Conservation (phyloP, 2,888 invertebrate species). For the Sarcophaga subvicina region DNA sequence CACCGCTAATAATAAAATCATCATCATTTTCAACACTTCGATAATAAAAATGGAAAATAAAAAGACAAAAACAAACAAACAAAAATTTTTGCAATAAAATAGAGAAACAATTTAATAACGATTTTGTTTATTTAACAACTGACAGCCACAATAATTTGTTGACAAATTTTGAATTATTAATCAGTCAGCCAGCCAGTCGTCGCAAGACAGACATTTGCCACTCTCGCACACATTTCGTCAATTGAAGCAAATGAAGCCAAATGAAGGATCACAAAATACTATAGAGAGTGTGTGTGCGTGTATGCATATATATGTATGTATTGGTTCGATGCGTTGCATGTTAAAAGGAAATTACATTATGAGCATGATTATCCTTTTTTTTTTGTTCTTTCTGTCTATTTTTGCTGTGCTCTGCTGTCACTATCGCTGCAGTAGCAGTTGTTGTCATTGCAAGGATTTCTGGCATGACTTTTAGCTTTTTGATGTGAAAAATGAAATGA, state of each 20-base stretch:
- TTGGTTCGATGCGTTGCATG: slow-evolving; percentile 47
- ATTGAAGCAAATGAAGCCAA: slow-evolving; percentile 10
- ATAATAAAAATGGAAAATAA: slow-evolving; percentile 27
- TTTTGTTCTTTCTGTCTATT: background rate
- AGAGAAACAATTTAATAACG: slow-evolving; percentile 33
- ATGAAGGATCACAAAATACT: slow-evolving; percentile 4
- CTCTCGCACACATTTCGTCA: background rate
- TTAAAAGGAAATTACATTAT: slow-evolving; percentile 64
- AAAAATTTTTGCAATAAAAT: too few species aligned
- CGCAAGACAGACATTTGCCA: background rate
- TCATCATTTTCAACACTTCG: slow-evolving; percentile 49
- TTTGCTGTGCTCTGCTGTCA: background rate
- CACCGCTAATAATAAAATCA: too few species aligned
- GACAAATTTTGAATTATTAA: slow-evolving; percentile 57
- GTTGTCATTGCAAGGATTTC: slow-evolving; percentile 7
- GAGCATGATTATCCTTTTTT: slow-evolving; percentile 36
- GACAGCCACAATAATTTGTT: slow-evolving; percentile 52
- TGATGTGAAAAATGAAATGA: too few species aligned
- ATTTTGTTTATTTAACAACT: slow-evolving; percentile 57
- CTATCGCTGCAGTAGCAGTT: slow-evolving; percentile 22
- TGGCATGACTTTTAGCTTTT: slow-evolving; percentile 34
- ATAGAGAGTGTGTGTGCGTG: background rate
- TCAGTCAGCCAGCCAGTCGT: slow-evolving; percentile 25
- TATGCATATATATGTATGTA: background rate
- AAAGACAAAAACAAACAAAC: background rate